Conservation (phyloP, 2,113 vertebrate genomes). For the Deroptyus accipitrinus region DNA sequence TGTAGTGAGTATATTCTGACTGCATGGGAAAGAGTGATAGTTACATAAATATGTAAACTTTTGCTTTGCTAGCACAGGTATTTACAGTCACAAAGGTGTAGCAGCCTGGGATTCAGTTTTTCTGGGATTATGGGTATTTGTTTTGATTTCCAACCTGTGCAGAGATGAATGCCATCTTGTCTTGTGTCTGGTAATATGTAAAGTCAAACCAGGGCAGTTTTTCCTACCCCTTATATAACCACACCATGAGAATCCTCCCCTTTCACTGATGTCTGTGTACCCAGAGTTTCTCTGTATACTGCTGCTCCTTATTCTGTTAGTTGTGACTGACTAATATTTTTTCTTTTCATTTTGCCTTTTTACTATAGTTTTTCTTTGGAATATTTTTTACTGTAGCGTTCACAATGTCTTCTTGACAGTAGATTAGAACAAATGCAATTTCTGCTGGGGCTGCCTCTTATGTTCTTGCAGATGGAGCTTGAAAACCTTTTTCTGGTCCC, state of each 20-base stretch:
- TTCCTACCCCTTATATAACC: background rate
- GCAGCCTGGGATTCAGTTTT: background rate
- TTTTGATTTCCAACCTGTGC: background rate
- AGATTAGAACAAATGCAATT: background rate
- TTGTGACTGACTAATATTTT: background rate
- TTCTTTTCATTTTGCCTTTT: background rate
- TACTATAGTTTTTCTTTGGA: background rate
- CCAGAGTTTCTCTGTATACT: background rate
- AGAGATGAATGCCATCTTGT: background rate
- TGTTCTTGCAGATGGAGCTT: background rate
- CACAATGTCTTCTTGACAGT: background rate
- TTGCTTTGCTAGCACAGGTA: background rate
- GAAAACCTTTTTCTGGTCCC: background rate
- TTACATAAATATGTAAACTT: background rate
- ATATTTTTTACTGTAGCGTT: background rate
- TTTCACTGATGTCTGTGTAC: background rate
- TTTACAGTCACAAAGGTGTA: background rate
- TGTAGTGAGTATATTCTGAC: background rate
- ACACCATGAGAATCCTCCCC: background rate
- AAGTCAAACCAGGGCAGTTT: background rate
- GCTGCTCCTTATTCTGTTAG: background rate
- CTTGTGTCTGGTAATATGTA: background rate
- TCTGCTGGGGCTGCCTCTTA: background rate
- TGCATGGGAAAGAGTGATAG: background rate
- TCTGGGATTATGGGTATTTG: background rate